Evolutionary conservation across 2,113 vertebrate species (phyloP).

Genomic region (Actenoides hombroni): DNA sequence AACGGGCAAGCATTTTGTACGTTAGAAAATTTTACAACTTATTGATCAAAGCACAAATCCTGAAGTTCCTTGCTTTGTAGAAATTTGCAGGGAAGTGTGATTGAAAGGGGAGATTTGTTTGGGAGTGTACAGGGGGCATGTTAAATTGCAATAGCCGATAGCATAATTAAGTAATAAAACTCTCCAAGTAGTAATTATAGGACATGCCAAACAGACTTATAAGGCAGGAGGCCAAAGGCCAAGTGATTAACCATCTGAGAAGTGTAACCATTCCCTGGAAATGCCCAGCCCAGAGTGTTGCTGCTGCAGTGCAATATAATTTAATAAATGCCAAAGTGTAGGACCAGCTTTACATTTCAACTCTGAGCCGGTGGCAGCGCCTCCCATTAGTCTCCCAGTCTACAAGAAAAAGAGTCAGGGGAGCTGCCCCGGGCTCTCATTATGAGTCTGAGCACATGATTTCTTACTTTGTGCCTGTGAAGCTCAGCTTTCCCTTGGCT

Average conservation of each 20-base stretch:
- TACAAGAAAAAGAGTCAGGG: no score
- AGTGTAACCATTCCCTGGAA: slow-evolving; percentile 31
- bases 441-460: not conserved
- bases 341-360: not conserved
- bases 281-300: not conserved
- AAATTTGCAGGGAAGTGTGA: not conserved
- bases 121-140: not conserved
- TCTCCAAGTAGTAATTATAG: slow-evolving; percentile 33
- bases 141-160: not conserved
- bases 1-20: not conserved
- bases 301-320: not conserved
- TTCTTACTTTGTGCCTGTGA: rapidly evolving
- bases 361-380: not conserved
- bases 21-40: not conserved
- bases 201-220: slow-evolving; percentile 6
- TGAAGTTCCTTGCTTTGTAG: not conserved
- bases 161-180: slow-evolving; percentile 54
- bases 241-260: slow-evolving; percentile 29
- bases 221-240: slow-evolving; percentile 42
- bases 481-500: not conserved
- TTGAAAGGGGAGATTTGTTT: not conserved
- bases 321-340: not conserved
- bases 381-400: not conserved
- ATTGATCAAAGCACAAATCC: not conserved
- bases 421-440: not conserved